These are phyloP conservation scores for Cardiocondyla obscurior DNA, from an alignment of 1,140 invertebrate species.

Conservation along the genomic window DNA sequence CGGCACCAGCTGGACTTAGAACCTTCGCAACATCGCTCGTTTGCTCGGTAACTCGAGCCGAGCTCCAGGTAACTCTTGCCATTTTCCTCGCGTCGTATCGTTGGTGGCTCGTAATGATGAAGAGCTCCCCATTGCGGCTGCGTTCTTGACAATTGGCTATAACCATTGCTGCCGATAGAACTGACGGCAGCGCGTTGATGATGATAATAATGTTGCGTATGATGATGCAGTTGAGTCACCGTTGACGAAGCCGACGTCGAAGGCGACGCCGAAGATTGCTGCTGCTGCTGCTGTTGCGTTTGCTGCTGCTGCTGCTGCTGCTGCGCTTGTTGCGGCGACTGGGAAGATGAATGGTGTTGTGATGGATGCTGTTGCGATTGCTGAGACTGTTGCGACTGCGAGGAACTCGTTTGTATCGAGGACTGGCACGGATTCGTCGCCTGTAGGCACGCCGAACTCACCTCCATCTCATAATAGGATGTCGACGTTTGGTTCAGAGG, in stretches of 20 bases:
- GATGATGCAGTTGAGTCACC: slow-evolving; percentile 68
- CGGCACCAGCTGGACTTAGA: slow-evolving; percentile 90
- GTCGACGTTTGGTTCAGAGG: slow-evolving; percentile 71
- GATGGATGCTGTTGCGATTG: slow-evolving; percentile 58
- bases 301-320: slow-evolving; percentile 61
- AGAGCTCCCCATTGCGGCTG: slow-evolving; percentile 84
- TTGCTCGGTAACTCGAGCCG: slow-evolving; percentile 86
- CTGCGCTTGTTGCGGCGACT: slow-evolving; percentile 39
- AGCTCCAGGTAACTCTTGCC: slow-evolving; percentile 95
- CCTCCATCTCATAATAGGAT: slow-evolving; percentile 79
- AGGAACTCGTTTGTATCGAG: slow-evolving; percentile 50
- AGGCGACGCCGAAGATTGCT: slow-evolving; percentile 49
- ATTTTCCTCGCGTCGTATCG: slow-evolving; percentile 94
- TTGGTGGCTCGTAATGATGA: slow-evolving; percentile 88
- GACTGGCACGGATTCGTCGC: slow-evolving; percentile 70
- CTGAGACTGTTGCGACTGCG: slow-evolving; percentile 62
- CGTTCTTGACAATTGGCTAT: slow-evolving; percentile 80
- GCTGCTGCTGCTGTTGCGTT: slow-evolving; percentile 58
- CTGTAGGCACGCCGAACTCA: slow-evolving; percentile 75
- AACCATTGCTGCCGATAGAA: slow-evolving; percentile 72
- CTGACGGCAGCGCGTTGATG: slow-evolving; percentile 69
- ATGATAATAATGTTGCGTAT: slow-evolving; percentile 70
- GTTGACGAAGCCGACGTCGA: slow-evolving; percentile 59
- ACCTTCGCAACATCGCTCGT: slow-evolving; percentile 89
- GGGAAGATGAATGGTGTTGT: slow-evolving; percentile 52